Conservation (phyloP, 1,140 invertebrate species). For the Drosophila biarmipes region DNA sequence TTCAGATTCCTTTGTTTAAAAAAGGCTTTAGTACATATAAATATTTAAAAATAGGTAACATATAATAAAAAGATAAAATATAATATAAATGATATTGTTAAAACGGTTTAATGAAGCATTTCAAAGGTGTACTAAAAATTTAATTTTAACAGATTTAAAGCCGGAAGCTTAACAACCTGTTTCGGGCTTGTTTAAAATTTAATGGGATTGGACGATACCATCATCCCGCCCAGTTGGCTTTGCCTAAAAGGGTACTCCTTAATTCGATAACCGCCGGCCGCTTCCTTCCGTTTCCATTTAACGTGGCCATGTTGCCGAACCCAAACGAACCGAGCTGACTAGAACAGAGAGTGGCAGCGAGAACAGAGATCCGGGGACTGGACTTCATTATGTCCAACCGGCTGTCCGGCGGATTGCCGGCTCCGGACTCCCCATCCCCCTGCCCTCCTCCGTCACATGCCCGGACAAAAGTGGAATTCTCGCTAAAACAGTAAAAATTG, state of each 20-base stretch:
- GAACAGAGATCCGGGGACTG: slow-evolving; percentile 23
- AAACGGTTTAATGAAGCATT: too few species aligned
- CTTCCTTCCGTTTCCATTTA: slow-evolving; percentile 11
- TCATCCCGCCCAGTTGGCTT: neutral
- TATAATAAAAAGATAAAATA: too few species aligned
- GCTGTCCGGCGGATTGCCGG: slow-evolving; percentile 36
- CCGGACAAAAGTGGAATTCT: slow-evolving; percentile 50
- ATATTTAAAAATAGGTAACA: too few species aligned
- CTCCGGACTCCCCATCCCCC: slow-evolving; percentile 5
- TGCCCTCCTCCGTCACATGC: slow-evolving; percentile 16
- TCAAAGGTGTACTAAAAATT: too few species aligned
- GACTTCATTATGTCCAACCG: slow-evolving; percentile 66
- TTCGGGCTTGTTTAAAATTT: too few species aligned
- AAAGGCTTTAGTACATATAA: too few species aligned
- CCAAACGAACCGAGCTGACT: slow-evolving; percentile 26
- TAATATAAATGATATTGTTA: too few species aligned
- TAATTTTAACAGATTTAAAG: neutral
- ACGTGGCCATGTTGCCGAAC: slow-evolving; percentile 9
- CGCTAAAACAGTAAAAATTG: slow-evolving; percentile 69
- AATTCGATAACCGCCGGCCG: neutral
- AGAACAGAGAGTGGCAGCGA: slow-evolving; percentile 18
- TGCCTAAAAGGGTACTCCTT: neutral
- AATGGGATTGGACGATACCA: neutral
- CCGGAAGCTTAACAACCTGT: too few species aligned
- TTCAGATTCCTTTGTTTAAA: too few species aligned